Evolutionary conservation across 2,113 vertebrate genomes (phyloP).

Genomic region (Odobenus rosmarus): DNA sequence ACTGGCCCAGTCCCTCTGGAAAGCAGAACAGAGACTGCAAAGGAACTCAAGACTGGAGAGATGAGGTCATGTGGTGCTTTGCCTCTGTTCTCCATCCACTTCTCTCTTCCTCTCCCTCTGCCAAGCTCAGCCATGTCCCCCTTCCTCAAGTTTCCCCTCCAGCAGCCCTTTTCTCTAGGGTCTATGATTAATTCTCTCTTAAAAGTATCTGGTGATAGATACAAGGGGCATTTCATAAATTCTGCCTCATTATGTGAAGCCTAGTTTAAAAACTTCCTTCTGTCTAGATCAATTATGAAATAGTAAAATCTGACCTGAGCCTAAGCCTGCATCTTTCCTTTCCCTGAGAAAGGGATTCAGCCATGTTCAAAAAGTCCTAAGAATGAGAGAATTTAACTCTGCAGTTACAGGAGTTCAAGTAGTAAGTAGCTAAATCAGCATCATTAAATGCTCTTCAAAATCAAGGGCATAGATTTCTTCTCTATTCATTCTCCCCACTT

Average conservation of each 20-base stretch:
- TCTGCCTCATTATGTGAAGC: conserved; percentile 53
- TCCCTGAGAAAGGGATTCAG: conserved; percentile 24
- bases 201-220: conserved; percentile 70
- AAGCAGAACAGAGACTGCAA: background rate
- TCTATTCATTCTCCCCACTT: background rate
- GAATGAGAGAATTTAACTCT: background rate
- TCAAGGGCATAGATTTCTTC: background rate
- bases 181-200: conserved; percentile 70
- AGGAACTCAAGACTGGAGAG: background rate
- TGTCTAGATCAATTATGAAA: conserved; percentile 64
- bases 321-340: conserved; percentile 1
- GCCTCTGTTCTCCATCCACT: background rate
- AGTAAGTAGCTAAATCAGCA: conserved; percentile 6
- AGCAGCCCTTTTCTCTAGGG: conserved; percentile 8
- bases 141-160: background rate
- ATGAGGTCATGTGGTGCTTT: background rate
- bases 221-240: conserved; percentile 69
- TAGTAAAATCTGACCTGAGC: conserved; percentile 65
- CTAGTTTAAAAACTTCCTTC: conserved; percentile 65
- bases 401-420: background rate
- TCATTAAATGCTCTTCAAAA: background rate
- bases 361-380: conserved; percentile 10
- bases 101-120: background rate
- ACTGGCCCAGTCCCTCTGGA: background rate
- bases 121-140: background rate